These are phyloP conservation scores for Pachyuromys duprasi DNA, from an alignment of 2,797 vertebrate genomes.

Conservation along the genomic window DNA sequence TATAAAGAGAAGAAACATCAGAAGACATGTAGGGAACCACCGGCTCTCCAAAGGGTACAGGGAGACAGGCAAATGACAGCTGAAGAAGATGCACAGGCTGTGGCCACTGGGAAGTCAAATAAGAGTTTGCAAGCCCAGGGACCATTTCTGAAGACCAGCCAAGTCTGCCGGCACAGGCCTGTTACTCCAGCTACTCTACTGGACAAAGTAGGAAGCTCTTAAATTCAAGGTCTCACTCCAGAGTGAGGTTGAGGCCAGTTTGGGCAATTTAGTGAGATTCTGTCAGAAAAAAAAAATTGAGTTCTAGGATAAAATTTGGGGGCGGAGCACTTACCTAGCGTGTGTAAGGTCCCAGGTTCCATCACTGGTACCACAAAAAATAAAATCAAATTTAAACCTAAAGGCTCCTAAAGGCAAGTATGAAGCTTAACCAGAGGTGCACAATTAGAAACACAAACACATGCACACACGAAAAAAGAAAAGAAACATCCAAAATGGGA, in stretches of 20 bases:
- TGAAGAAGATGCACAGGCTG: not conserved
- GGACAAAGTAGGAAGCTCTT: not conserved
- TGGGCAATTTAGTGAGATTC: not conserved
- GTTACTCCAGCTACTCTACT: not conserved
- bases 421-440: not conserved
- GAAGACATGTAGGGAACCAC: accelerated
- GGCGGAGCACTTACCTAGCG: not conserved
- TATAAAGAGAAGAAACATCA: not conserved
- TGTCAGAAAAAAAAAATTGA: not conserved
- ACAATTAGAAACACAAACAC: not conserved
- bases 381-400: not conserved
- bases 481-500: not conserved
- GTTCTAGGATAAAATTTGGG: not conserved
- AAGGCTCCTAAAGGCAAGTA: not conserved
- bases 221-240: not conserved
- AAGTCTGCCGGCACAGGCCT: not conserved
- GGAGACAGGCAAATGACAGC: not conserved
- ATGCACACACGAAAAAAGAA: not conserved
- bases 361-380: not conserved
- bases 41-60: not conserved
- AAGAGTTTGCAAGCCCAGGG: not conserved
- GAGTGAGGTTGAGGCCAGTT: not conserved
- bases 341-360: not conserved
- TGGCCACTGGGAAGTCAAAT: not conserved
- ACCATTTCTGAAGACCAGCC: not conserved